A percentile compares a stretch with the other conserved stretches of the same genome.
These are phyloP conservation scores for Euphydryas editha DNA, from an alignment of 2,888 invertebrate species.

Conservation along the genomic window DNA sequence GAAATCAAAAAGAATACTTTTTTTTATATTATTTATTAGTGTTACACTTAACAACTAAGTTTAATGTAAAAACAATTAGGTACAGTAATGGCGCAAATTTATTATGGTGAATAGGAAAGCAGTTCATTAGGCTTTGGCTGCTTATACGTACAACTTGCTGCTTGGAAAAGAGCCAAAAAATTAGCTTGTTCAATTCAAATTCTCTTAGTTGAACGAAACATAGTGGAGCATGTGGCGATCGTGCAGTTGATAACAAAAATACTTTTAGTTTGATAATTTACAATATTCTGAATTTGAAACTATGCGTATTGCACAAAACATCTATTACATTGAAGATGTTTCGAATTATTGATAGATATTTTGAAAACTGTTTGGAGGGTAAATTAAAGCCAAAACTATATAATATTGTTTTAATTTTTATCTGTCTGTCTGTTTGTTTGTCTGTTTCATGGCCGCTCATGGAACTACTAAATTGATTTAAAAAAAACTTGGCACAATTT, in stretches of 20 bases:
- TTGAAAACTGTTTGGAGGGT: too few species aligned
- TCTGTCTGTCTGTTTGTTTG: too few species aligned
- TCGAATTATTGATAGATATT: too few species aligned
- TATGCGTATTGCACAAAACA: neutral
- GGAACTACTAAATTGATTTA: too few species aligned
- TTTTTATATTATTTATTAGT: neutral
- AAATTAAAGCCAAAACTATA: too few species aligned
- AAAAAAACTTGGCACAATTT: too few species aligned
- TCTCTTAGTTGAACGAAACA: neutral
- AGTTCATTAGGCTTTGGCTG: conserved; percentile 15
- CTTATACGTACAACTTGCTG: conserved; percentile 17
- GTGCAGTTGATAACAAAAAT: conserved; percentile 4
- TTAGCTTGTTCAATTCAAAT: conserved; percentile 12
- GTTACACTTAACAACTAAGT: neutral
- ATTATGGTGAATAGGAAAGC: neutral
- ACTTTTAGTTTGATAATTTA: neutral
- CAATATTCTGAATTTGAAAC: neutral
- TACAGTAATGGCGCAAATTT: neutral
- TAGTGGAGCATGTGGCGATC: neutral
- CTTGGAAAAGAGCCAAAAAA: conserved; percentile 23
- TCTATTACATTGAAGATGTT: too few species aligned
- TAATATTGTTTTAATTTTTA: too few species aligned
- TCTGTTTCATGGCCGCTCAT: too few species aligned
- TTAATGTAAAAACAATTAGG: neutral
- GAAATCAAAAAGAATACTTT: neutral